A percentile compares a stretch with the other conserved stretches of the same genome.
These are phyloP conservation scores for Drosophila arizonae DNA, from an alignment of 1,140 invertebrate species.

Conservation along the genomic window DNA sequence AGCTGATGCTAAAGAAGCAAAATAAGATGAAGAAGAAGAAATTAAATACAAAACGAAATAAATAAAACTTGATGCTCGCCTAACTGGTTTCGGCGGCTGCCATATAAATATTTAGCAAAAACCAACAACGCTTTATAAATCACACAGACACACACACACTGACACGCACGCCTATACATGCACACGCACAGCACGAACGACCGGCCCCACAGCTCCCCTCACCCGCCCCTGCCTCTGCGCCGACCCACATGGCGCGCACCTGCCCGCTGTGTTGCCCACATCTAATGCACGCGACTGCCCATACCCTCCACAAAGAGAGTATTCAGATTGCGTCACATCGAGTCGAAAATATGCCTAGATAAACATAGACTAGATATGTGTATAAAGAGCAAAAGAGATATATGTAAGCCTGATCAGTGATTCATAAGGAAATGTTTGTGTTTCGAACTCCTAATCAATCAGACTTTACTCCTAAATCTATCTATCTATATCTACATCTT, in stretches of 20 bases:
- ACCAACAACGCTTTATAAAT: conserved; percentile 57
- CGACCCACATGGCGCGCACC: conserved; percentile 31
- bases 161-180: not conserved
- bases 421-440: too few relatives aligned
- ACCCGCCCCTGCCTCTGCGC: not conserved
- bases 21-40: conserved; percentile 12
- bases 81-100: conserved; percentile 69
- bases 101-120: conserved; percentile 61
- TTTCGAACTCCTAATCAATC: too few relatives aligned
- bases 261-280: conserved; percentile 29
- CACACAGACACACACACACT: conserved; percentile 28
- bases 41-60: conserved; percentile 45
- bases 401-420: too few relatives aligned
- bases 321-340: not conserved
- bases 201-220: conserved; percentile 5
- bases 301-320: conserved; percentile 2
- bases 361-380: too few relatives aligned
- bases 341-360: too few relatives aligned
- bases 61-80: conserved; percentile 52
- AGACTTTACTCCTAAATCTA: too few relatives aligned
- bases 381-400: too few relatives aligned
- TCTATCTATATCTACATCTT: too few relatives aligned
- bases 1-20: not conserved
- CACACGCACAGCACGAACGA: not conserved
- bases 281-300: conserved; percentile 32